phyloP scores from a whole-genome alignment of 2,797 vertebrate genomes.

The Carcharodon carcharias region DNA sequence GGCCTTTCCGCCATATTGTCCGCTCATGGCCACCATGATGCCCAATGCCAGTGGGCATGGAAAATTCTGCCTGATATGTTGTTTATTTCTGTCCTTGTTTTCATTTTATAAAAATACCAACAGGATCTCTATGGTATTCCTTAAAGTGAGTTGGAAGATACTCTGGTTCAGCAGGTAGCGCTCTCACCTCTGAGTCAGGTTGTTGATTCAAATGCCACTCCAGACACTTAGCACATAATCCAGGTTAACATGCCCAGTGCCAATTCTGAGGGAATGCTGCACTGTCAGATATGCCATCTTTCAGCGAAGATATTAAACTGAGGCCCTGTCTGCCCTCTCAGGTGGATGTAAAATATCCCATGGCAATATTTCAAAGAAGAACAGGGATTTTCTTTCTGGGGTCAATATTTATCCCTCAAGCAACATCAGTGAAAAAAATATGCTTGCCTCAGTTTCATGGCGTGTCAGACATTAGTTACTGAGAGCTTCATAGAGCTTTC shows the following conservation, averaged over 20 bases:
- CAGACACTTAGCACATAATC: neutral
- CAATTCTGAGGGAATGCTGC: neutral
- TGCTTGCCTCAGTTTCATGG: too few relatives aligned
- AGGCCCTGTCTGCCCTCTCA: neutral
- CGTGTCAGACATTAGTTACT: neutral
- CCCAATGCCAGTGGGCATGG: too few relatives aligned
- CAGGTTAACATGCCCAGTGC: neutral
- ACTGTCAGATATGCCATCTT: neutral
- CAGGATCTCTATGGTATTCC: neutral
- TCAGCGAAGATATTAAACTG: neutral
- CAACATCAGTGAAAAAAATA: neutral
- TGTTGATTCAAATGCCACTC: neutral
- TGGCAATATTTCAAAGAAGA: neutral
- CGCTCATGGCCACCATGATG: too few relatives aligned
- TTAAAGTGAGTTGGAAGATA: neutral
- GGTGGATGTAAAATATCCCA: neutral
- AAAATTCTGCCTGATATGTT: neutral
- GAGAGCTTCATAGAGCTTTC: neutral
- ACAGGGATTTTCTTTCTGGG: neutral
- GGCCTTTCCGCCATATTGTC: too few relatives aligned
- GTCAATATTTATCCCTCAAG: neutral
- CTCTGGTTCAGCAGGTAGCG: neutral
- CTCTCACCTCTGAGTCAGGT: too few relatives aligned
- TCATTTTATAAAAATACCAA: neutral
- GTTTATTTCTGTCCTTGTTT: neutral